Percentiles rank a stretch among this genome's conserved stretches.
These are phyloP conservation scores for Mellivora capensis DNA, from an alignment of 2,113 vertebrate genomes.

Conservation along the genomic window DNA sequence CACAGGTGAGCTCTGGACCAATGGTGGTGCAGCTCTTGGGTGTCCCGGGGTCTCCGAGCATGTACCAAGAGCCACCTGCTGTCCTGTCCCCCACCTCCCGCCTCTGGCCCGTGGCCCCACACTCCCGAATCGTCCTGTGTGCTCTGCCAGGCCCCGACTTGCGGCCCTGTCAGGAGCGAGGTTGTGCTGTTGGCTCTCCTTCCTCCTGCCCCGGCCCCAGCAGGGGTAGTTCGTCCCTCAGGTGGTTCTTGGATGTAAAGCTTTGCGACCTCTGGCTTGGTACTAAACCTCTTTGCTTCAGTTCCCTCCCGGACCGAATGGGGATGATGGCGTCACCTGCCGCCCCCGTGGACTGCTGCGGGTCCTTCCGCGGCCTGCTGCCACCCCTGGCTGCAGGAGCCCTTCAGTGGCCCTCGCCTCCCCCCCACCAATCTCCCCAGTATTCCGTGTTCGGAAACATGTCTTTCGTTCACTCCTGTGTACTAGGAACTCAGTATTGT, in stretches of 20 bases:
- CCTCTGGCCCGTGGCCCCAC: fast-evolving
- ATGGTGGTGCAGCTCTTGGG: too few relatives aligned
- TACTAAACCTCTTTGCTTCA: not conserved
- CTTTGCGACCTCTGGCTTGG: fast-evolving
- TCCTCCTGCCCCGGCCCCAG: not conserved
- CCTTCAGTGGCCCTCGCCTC: too few relatives aligned
- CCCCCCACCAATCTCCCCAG: not conserved
- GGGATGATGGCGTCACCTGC: too few relatives aligned
- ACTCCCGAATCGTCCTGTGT: fast-evolving
- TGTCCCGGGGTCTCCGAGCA: fast-evolving
- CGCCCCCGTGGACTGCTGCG: not conserved
- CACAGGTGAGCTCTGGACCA: constrained; percentile 80
- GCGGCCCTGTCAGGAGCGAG: not conserved
- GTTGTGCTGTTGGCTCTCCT: not conserved
- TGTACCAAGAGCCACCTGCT: fast-evolving
- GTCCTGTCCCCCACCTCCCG: fast-evolving
- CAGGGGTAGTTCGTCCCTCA: too few relatives aligned
- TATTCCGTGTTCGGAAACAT: not conserved
- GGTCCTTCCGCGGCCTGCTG: fast-evolving
- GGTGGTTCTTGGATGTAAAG: not conserved
- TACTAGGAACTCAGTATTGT: not conserved
- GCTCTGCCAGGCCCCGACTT: not conserved
- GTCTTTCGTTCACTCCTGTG: not conserved
- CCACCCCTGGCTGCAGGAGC: not conserved
- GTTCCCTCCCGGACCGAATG: fast-evolving